Evolutionary conservation across 2,797 vertebrate genomes (phyloP).

Genomic region (Synaphobranchus kaupii): DNA sequence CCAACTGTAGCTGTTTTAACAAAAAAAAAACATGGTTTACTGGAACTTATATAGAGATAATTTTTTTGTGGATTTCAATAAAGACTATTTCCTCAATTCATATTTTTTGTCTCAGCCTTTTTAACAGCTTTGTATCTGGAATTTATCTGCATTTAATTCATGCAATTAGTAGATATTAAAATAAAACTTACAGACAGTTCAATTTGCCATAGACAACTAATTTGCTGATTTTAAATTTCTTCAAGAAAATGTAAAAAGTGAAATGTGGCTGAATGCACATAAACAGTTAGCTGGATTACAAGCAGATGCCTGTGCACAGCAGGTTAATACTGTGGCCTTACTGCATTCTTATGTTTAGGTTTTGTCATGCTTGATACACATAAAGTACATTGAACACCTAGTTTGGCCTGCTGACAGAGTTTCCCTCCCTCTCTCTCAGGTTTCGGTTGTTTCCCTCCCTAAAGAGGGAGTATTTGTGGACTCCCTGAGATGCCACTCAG

Average conservation of each 20-base stretch:
- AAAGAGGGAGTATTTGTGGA: constrained; percentile 1
- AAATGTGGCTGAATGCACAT: background rate
- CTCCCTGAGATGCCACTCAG: background rate
- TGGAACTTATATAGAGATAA: background rate
- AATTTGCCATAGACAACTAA: too few species aligned
- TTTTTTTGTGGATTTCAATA: background rate
- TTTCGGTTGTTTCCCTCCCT: background rate
- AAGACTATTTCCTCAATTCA: background rate
- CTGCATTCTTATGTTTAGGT: background rate
- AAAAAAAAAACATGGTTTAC: background rate
- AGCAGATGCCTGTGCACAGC: background rate
- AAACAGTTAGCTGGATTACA: background rate
- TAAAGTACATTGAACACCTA: background rate
- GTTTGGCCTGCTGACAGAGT: background rate
- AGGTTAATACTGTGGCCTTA: background rate
- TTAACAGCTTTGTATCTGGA: background rate
- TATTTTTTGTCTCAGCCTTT: background rate
- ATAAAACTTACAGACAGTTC: too few species aligned
- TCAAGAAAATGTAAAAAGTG: too few species aligned
- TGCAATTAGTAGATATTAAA: too few species aligned
- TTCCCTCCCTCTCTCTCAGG: background rate
- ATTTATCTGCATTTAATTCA: background rate
- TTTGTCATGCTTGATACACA: background rate
- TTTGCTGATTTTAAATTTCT: too few species aligned
- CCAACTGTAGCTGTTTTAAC: background rate